These are phyloP conservation scores for Trachemys scripta DNA, from an alignment of 2,113 vertebrate species.

Conservation along the genomic window DNA sequence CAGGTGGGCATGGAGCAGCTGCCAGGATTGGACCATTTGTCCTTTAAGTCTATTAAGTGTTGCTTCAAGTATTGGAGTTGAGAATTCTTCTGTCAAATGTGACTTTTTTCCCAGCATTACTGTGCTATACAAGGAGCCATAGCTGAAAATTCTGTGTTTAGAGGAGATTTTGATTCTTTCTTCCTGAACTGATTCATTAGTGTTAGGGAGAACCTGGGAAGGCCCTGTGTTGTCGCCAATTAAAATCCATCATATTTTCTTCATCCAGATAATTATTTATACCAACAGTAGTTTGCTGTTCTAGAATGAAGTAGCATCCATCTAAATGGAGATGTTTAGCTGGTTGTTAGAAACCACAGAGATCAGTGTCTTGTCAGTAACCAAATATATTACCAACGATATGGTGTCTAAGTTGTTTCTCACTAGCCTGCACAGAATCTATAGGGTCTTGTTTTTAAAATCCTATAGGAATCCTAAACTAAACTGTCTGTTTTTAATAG, in stretches of 20 bases:
- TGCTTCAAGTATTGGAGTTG: neutral
- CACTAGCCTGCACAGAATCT: slow-evolving; percentile 8
- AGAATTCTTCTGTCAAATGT: neutral
- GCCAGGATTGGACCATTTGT: neutral
- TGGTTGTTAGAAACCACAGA: neutral
- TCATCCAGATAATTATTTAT: slow-evolving; percentile 47
- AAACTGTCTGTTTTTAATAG: neutral
- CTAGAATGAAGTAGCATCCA: neutral
- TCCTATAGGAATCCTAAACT: neutral
- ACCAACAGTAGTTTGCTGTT: neutral
- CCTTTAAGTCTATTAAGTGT: neutral
- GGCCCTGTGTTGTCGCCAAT: slow-evolving; percentile 34
- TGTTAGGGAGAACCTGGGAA: slow-evolving; percentile 38
- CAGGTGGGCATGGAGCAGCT: neutral
- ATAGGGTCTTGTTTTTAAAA: slow-evolving; percentile 7
- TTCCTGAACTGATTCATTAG: slow-evolving; percentile 49
- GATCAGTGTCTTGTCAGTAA: neutral
- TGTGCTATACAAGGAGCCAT: slow-evolving; percentile 1
- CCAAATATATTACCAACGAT: neutral
- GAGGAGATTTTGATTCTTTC: slow-evolving; percentile 71
- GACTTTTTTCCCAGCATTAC: neutral
- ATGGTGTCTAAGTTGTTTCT: slow-evolving; percentile 36
- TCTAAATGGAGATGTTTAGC: neutral
- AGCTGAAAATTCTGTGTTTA: slow-evolving; percentile 40
- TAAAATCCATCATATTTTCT: slow-evolving; percentile 39